Base-by-base conservation (phyloP, 2,113 vertebrate species). In the Alectura lathami region DNA sequence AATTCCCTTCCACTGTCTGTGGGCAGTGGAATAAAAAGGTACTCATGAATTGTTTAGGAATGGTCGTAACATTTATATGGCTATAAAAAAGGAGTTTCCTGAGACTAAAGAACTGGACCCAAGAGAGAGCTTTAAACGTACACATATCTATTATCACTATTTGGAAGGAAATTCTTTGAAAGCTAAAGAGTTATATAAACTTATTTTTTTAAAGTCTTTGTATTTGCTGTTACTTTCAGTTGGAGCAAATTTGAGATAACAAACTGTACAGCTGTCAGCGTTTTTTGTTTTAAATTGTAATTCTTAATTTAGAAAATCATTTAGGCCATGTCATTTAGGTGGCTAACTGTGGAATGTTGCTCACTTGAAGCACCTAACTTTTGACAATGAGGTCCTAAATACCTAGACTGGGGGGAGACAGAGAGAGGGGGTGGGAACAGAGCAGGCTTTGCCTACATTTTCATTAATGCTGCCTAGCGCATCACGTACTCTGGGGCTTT, bases 231-330 rank as follows among this genome's bases (percentile, higher is more conserved):
- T 83, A 7, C 32, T 70, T 80, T 76, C 53, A 80, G 62, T 50
- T 22, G 5, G 11, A 89, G 60, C 1, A 2, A 76, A 32, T 30
- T 18, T 8, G 32, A 86, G 29, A 64, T 86, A 81, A 38, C 3
- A 0, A 78, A 88, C 45, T 64, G 3, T 3, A 53, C 7, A 43
- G 14, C 3, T 68, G 27, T 50, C 27, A 69, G 7, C 15, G 16
- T 5, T 62, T 75, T 48, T 56, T 40, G 18, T 3, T 63, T 75
- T 56, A 68, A 83, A 82, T 11, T 70, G 48, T 38, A 45, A 48
- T 45, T 73, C 75, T 83, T 70, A 77, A 67, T 69, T 95, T 51
- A 59, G 57, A 80, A 89, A 95, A 67, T 3, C 62, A 57, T 32
- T 0, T 5, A 73, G 11, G 20, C 22, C 11, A 68, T 74, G n/a